A percentile compares a stretch with the other conserved stretches of the same genome.
These are phyloP conservation scores for Cryptus armator DNA, from an alignment of 2,888 invertebrate genomes.

Conservation along the genomic window DNA sequence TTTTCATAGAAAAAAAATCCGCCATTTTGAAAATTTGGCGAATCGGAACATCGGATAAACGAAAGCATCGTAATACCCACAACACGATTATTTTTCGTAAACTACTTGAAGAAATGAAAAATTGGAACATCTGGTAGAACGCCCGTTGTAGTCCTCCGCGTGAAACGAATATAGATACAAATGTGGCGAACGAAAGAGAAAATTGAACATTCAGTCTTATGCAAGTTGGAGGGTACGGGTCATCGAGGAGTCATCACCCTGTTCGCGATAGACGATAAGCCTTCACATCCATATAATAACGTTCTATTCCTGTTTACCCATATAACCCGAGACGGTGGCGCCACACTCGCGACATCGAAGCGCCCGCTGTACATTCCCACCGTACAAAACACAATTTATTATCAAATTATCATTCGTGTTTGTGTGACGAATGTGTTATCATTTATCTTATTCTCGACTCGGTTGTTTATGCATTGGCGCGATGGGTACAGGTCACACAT, in stretches of 20 bases:
- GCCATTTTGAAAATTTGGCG: not conserved
- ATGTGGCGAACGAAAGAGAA: slow-evolving; percentile 39
- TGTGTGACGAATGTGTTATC: slow-evolving; percentile 25
- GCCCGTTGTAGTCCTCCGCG: not conserved
- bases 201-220: slow-evolving; percentile 65
- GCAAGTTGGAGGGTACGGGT: slow-evolving; percentile 71
- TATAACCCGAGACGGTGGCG: slow-evolving; percentile 64
- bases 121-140: not conserved
- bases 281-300: slow-evolving; percentile 71
- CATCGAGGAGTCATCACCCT: slow-evolving; percentile 75
- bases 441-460: slow-evolving; percentile 7
- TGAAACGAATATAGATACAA: not conserved
- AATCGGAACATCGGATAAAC: not conserved
- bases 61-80: too few relatives aligned
- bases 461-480: not conserved
- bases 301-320: slow-evolving; percentile 75
- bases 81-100: too few relatives aligned
- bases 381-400: slow-evolving; percentile 30
- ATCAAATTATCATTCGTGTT: slow-evolving; percentile 48
- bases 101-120: too few relatives aligned
- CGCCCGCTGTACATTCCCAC: not conserved
- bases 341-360: slow-evolving; percentile 34
- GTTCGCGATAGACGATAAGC: slow-evolving; percentile 63
- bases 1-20: not conserved
- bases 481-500: slow-evolving; percentile 30